Conservation (phyloP, 2,113 vertebrate species). For the Rhinolophus sinicus region DNA sequence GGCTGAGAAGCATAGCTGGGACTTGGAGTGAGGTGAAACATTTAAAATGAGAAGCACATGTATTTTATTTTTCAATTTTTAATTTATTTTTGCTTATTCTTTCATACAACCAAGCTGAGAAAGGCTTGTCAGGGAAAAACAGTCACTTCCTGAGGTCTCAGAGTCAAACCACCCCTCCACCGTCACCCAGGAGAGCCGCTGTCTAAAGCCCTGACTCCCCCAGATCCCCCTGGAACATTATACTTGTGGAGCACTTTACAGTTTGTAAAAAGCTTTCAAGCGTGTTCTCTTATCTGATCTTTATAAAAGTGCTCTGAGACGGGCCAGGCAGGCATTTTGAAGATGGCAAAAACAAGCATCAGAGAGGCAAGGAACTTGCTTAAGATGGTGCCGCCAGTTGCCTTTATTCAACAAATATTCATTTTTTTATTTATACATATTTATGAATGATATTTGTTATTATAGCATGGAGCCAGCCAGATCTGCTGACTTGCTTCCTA, state of each 20-base stretch:
- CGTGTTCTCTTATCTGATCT: background rate
- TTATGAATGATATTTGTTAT: background rate
- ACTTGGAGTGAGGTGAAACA: background rate
- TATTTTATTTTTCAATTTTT: background rate
- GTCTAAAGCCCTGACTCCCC: background rate
- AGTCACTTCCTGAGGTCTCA: background rate
- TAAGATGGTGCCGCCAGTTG: background rate
- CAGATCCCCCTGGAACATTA: background rate
- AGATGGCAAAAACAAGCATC: background rate
- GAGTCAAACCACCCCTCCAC: background rate
- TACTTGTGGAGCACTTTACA: background rate
- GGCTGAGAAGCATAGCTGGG: background rate
- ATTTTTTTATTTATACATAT: background rate
- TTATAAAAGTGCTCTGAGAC: background rate
- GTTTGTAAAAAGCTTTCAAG: background rate
- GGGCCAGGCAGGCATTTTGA: background rate
- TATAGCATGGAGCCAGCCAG: background rate
- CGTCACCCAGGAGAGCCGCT: background rate
- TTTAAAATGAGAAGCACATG: background rate
- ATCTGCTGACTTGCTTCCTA: constrained; percentile 29
- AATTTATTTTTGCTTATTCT: background rate
- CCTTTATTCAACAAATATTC: background rate
- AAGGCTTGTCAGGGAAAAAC: background rate
- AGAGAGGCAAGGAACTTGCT: background rate
- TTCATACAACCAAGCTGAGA: background rate